A percentile compares a stretch with the other conserved stretches of the same genome.
phyloP scores from a whole-genome alignment of 2,113 vertebrate species.

The Protobothrops mucrosquamatus region DNA sequence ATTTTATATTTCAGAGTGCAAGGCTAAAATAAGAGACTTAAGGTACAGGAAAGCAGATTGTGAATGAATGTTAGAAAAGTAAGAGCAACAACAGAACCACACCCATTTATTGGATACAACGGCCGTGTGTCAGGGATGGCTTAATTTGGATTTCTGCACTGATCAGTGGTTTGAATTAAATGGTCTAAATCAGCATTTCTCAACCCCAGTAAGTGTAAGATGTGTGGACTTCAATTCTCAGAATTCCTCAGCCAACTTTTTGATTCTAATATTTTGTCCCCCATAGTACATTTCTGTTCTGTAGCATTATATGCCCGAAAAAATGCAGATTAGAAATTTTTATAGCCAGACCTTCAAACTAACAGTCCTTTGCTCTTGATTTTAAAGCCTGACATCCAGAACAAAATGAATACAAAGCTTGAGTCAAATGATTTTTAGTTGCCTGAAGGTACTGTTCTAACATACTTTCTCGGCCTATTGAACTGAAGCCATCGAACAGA shows the following conservation, averaged over 20 bases:
- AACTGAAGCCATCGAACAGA: neutral
- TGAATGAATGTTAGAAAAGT: neutral
- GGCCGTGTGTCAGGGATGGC: neutral
- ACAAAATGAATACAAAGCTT: neutral
- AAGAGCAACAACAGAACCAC: neutral
- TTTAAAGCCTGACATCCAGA: neutral
- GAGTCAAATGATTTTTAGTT: neutral
- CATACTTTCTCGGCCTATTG: neutral
- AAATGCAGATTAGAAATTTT: neutral
- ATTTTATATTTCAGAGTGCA: neutral
- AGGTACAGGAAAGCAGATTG: neutral
- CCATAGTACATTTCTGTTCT: conserved; percentile 9
- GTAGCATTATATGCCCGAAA: conserved; percentile 34
- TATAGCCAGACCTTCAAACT: conserved; percentile 6
- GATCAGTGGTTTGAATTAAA: neutral
- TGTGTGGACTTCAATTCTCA: neutral
- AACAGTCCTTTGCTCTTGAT: conserved; percentile 16
- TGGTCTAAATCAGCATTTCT: neutral
- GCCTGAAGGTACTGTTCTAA: neutral
- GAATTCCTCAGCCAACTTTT: neutral
- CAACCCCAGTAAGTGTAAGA: neutral
- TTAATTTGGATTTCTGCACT: neutral
- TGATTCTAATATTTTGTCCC: conserved; percentile 21
- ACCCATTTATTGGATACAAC: neutral
- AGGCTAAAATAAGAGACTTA: neutral